Evolutionary conservation across 2,888 invertebrate species (phyloP).

Genomic region (Anodontia alba): DNA sequence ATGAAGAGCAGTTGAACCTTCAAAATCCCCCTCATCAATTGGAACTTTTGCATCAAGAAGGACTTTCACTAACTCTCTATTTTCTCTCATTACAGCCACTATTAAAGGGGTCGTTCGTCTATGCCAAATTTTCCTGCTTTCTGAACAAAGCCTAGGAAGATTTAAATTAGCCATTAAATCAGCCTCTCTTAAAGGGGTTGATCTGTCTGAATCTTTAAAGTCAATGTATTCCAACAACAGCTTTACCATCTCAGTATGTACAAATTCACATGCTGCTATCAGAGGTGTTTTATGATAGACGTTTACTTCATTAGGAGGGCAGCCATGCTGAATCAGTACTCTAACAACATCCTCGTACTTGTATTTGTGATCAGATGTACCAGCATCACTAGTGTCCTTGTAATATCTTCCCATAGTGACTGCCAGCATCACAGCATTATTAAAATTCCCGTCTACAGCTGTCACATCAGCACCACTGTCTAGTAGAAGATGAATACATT

Average conservation of each 20-base stretch:
- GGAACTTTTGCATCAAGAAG: conserved; percentile 41
- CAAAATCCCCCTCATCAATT: conserved; percentile 51
- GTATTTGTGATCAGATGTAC: conserved; percentile 39
- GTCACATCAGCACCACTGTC: conserved; percentile 26
- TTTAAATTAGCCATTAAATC: background rate
- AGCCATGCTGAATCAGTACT: conserved; percentile 37
- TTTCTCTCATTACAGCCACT: conserved; percentile 35
- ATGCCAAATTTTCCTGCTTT: background rate
- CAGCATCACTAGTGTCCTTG: conserved; percentile 26
- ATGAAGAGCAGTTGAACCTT: conserved; percentile 44
- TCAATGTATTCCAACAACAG: conserved; percentile 46
- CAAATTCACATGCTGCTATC: conserved; percentile 53
- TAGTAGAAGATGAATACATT: background rate
- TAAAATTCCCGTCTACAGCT: conserved; percentile 43
- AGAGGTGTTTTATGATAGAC: conserved; percentile 40
- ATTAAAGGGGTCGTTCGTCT: conserved; percentile 48
- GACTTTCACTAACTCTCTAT: conserved; percentile 34
- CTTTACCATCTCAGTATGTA: conserved; percentile 38
- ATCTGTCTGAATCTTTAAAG: conserved; percentile 15
- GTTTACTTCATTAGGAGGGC: conserved; percentile 39
- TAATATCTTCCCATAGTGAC: no score
- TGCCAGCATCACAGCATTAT: conserved; percentile 48
- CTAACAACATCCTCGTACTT: conserved; percentile 40
- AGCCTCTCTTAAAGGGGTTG: background rate
- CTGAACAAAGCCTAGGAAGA: background rate